Evolutionary conservation across 2,888 invertebrate species (phyloP).

Genomic region (Cheilosia impressa): DNA sequence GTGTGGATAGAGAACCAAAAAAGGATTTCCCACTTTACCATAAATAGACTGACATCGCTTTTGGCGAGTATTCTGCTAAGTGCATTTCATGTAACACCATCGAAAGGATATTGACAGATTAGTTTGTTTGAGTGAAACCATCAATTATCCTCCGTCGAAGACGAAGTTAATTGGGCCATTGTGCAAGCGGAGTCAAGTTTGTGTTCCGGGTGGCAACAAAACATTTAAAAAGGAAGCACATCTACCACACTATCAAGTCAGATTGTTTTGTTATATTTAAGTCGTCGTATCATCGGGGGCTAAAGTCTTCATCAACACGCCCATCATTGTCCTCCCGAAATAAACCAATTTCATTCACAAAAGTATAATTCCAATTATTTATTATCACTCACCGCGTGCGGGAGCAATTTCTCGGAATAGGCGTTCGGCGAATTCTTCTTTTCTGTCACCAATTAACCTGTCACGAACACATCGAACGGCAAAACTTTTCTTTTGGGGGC

Average conservation of each 20-base stretch:
- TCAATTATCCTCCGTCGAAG: constrained; percentile 34
- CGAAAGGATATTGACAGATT: constrained; percentile 43
- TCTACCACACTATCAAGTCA: too few relatives aligned
- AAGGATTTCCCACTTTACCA: constrained; percentile 25
- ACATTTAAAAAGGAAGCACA: too few relatives aligned
- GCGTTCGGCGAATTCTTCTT: constrained; percentile 46
- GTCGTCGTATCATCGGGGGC: too few relatives aligned
- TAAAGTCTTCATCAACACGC: not conserved
- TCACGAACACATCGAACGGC: constrained; percentile 45
- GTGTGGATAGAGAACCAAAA: constrained; percentile 15
- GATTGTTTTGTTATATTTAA: too few relatives aligned
- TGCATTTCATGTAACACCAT: constrained; percentile 29
- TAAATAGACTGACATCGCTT: constrained; percentile 32
- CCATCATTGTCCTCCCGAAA: constrained; percentile 23
- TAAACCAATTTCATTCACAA: constrained; percentile 51
- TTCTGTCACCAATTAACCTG: constrained; percentile 68
- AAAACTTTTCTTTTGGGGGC: constrained; percentile 30
- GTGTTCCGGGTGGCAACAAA: too few relatives aligned
- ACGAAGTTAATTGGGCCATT: constrained; percentile 22
- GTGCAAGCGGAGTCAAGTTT: not conserved
- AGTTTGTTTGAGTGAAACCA: constrained; percentile 57
- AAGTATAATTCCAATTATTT: constrained; percentile 60
- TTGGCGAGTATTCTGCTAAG: constrained; percentile 25
- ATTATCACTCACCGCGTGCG: constrained; percentile 53
- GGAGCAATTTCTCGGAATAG: constrained; percentile 21